Evolutionary conservation across 1,140 invertebrate genomes (phyloP), one percentile per base, ranked within the genome.

Genomic region (Orius laevigatus): DNA sequence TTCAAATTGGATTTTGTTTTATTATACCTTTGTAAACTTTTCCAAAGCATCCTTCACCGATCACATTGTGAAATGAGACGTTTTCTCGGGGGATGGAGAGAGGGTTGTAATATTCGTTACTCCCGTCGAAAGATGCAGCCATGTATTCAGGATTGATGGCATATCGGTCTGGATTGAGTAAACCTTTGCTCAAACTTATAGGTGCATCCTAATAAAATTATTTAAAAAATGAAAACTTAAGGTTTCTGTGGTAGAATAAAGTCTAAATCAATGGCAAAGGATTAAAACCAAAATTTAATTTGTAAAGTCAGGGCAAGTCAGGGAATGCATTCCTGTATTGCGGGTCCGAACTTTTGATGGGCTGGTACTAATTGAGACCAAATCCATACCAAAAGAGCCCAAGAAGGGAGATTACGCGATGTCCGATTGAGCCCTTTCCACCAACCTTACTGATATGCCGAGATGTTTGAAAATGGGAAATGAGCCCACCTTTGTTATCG

Each of bases 1-100:
- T 15, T 38, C 36, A 38, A 4, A 15, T 38, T n/a, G n/a, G n/a
- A n/a, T n/a, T n/a, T n/a, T n/a, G n/a, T n/a, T n/a, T n/a, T n/a
- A n/a, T n/a, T n/a, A n/a, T 46, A 53, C 51, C 51, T 48, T 49
- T 87, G 58, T 76, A 86, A 32, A 91, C 88, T 67, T 88, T 88
- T n/a, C 86, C 87, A 59, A 90, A 92, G 58, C 83, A 89, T 1
- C 88, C 88, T 65, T 91, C 85, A 1, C 88, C 88, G 39, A 91
- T 82, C 55, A 85, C 81, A 53, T 83, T 73, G 0, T 79, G 55
- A 58, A 88, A 79, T 2, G 67, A 66, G 9, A 91, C 63, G 80
- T 76, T 42, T 73, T 64, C 11, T 35, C 45, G 4, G 14, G 43
- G 43, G 19, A 45, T 10, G 5, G 20, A 31, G 5, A 31, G 43